These are phyloP conservation scores for Lordiphosa mommai DNA, from an alignment of 1,140 invertebrate species.

Conservation along the genomic window DNA sequence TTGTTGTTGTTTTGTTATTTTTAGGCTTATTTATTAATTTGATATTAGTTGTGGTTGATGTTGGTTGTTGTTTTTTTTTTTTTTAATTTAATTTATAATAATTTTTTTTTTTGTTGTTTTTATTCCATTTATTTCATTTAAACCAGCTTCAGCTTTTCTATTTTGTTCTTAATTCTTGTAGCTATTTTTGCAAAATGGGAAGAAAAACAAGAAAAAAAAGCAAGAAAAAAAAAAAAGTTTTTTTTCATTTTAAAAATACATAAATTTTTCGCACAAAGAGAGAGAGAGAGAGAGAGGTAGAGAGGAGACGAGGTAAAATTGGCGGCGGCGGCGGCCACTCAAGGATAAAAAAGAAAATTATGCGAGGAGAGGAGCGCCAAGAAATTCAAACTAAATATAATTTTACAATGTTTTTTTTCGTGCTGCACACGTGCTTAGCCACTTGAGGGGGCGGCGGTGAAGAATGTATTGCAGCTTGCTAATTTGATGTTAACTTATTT, in stretches of 20 bases:
- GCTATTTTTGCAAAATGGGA: conserved; percentile 17
- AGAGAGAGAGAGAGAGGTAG: conserved; percentile 10
- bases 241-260: conserved; percentile 53
- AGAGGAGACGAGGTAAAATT: conserved; percentile 20
- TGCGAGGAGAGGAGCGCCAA: conserved; percentile 3
- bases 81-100: conserved; percentile 31
- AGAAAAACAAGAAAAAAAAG: conserved; percentile 26
- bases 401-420: conserved; percentile 6
- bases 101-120: conserved; percentile 27
- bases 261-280: conserved; percentile 38
- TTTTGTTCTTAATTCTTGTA: conserved; percentile 51
- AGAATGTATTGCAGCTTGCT: conserved; percentile 27
- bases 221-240: conserved; percentile 9
- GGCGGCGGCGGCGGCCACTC: not conserved
- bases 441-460: not conserved
- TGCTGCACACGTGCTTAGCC: conserved; percentile 47
- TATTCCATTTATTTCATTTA: conserved; percentile 30
- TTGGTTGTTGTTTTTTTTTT: conserved; percentile 23
- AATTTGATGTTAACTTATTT: conserved; percentile 63
- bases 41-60: conserved; percentile 66
- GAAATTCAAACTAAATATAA: conserved; percentile 20
- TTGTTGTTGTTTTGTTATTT: conserved; percentile 26
- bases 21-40: conserved; percentile 61
- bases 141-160: conserved; percentile 48
- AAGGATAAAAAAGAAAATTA: not conserved